Base-by-base conservation (phyloP, 2,113 vertebrate genomes). In the Pampusana beccarii region DNA sequence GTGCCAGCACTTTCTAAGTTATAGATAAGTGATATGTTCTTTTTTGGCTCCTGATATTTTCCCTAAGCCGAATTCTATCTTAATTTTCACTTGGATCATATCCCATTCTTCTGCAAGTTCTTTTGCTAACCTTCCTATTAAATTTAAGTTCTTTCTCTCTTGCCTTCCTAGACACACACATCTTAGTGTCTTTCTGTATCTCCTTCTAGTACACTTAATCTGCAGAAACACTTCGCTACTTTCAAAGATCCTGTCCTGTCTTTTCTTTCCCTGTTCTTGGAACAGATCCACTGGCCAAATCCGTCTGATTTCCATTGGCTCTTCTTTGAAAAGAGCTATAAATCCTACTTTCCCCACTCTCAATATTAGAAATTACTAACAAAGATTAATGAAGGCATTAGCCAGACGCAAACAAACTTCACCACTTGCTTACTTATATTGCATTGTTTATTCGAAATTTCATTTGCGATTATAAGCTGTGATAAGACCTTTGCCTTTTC, bases 311-410 rank as follows among this genome's bases (percentile, higher is more conserved):
- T 93, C 64, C 12, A 2, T 44, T 91, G 86, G 70, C 78, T 74
- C 50, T 44, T 65, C 77, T 89, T 91, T 75, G 38, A 29, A 84
- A 75, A 84, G 86, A 75, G 69, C 73, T 81, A 89, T 87, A 93
- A 95, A 96, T 91, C 53, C 62, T 94, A n/a, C 26, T 34, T 84
- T 67, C 18, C 48, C 42, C 3, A 20, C 83, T 91, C 73, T 94
- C 57, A 80, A 40, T 72, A 62, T 91, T 81, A 93, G 77, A 91
- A 94, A 88, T 89, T 44, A 42, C 66, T 89, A 65, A 91, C 84
- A 73, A 92, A 91, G 88, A 93, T 78, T 69, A 85, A 93, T 46
- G n/a, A 40, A 84, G 44, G n/a, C 64, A 93, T 86, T 90, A 94
- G 67, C 36, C 51, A 92, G 53, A 87, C 50, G 28, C 72, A 75